Base-by-base conservation (phyloP, 1,140 invertebrate genomes). In the Charaxes varanes region DNA sequence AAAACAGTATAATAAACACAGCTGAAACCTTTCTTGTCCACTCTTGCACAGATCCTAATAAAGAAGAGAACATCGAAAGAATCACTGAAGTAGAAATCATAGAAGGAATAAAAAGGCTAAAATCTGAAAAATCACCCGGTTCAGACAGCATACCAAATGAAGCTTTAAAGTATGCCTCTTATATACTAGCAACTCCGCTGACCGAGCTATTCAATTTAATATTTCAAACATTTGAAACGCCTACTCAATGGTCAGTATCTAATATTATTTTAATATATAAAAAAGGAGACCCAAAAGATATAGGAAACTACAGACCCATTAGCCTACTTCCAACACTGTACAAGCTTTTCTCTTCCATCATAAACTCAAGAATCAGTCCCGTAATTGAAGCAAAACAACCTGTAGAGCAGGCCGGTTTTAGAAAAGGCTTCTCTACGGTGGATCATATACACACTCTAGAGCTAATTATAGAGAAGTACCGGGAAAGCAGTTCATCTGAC, bases 331-430 rank as follows among this genome's bases (percentile, higher is more conserved):
- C 42, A 10, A 37, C 7, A 3, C 17, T 45, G 2, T 45, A 45
- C 15, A 37, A 45, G 17, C 33, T 45, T 0, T 45, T 45, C 42
- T 38, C 42, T 15, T 4, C 34, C n/a, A 45, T 37, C 16, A 23
- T 45, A 33, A 33, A 40, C 13, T 30, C 23, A 33, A 40, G 31
- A 40, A 40, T 35, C 7, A 33, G 18, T 6, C 10, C 6, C 4
- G 16, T 19, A 23, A 35, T 48, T 3, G 32, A 34, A 26, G 16
- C 14, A 38, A 38, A 27, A 27, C 30, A 41, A 41, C 30, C 40
- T 2, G 18, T 23, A 12, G 40, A 41, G 14, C 40, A 41, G 11
- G n/a, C n/a, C n/a, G n/a, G n/a, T n/a, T n/a, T n/a, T n/a, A n/a
- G n/a, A n/a, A n/a, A n/a, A n/a, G n/a, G n/a, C n/a, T n/a, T n/a